Base-by-base conservation (phyloP, 2,797 vertebrate genomes). In the Chrysocyon brachyurus region DNA sequence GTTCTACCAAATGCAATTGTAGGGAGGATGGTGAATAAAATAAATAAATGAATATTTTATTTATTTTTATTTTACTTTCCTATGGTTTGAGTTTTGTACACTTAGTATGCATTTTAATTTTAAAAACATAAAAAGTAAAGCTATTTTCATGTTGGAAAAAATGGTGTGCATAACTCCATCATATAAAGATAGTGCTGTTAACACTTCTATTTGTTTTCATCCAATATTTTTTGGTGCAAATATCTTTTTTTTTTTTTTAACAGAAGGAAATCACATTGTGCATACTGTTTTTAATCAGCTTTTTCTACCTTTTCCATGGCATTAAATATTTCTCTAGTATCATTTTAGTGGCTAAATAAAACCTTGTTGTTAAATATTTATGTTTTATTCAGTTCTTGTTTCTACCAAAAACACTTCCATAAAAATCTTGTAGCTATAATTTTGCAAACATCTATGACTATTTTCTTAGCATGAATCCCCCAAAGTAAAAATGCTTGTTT, bases 401-500 rank as follows among this genome's bases (percentile, higher is more conserved):
- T 92, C 90, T 96, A 97, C 92, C 72, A 86, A 96, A 96, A 97
- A 94, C 36, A 88, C 64, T 87, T 92, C 28, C 91, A 96, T 90
- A 97, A 96, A 97, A 97, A 96, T 92, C 87, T 87, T 84, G n/a
- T 86, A 96, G 72, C 73, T 96, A 78, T 90, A 90, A 95, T 97
- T 97, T 97, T 95, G 52, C 77, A 96, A 97, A 94, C 68, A 79
- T 94, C 59, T 28, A 92, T 75, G 81, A 93, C 96, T 97, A 52
- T 97, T 95, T 97, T 90, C 93, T 97, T 96, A 96, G 92, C 24
- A 17, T 95, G 93, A 96, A 91, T 97, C 57, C 78, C 85, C 95
- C 56, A 92, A 96, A 93, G 96, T 97, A 85, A 97, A 96, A 97
- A 95, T 88, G 68, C 87, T 97, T 82, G 84, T 94, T 98, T 97